These are phyloP conservation scores for Pituophis catenifer DNA, from an alignment of 2,113 vertebrate species.

Conservation along the genomic window DNA sequence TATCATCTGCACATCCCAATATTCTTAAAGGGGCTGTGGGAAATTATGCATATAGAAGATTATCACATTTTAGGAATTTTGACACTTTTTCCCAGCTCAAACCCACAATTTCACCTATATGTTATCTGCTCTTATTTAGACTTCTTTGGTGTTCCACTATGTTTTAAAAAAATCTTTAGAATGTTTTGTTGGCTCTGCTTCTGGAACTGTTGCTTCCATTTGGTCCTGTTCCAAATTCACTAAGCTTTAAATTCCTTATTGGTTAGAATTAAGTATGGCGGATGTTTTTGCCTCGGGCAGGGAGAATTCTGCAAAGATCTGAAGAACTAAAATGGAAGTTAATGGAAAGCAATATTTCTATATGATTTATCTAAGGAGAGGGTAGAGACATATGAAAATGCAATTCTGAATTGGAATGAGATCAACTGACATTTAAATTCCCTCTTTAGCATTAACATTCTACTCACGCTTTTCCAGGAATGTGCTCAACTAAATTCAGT, in stretches of 20 bases:
- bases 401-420: not conserved
- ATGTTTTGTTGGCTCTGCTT: not conserved
- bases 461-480: not conserved
- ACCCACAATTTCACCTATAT: not conserved
- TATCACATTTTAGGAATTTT: not conserved
- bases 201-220: not conserved
- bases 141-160: not conserved
- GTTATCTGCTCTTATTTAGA: not conserved
- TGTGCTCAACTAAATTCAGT: not conserved
- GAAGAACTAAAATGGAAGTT: not conserved
- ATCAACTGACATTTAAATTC: not conserved
- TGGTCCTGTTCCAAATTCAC: not conserved
- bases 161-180: not conserved
- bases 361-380: not conserved
- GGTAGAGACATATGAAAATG: not conserved
- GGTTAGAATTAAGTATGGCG: not conserved
- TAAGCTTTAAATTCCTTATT: not conserved
- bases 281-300: not conserved
- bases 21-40: not conserved
- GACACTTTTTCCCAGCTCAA: not conserved
- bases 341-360: not conserved
- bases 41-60: not conserved
- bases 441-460: not conserved
- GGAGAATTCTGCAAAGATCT: not conserved
- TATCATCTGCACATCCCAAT: not conserved